Conservation (phyloP, 1,140 invertebrate species). For the Cataglyphis hispanica region DNA sequence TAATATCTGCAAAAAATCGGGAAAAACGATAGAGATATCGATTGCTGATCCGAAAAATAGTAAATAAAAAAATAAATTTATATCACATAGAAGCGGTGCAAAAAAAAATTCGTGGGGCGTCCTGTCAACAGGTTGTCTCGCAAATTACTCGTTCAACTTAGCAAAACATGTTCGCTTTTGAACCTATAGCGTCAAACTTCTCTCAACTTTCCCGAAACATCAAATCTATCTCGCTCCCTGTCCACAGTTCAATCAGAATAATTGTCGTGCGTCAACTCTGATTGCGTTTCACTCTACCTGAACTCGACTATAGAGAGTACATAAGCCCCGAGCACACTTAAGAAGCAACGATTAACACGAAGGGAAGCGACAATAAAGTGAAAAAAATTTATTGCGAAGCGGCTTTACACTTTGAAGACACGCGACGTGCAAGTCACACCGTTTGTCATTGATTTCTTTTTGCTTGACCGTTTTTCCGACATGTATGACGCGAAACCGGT, state of each 20-base stretch:
- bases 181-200: constrained; percentile 15
- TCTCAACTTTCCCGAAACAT: constrained; percentile 39
- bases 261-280: constrained; percentile 35
- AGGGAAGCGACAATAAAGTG: not conserved
- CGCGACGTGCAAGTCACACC: not conserved
- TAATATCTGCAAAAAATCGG: not conserved
- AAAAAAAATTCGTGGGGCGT: constrained; percentile 1
- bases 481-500: not conserved
- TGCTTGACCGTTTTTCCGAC: not conserved
- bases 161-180: not conserved
- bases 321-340: constrained; percentile 13
- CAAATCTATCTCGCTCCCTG: not conserved
- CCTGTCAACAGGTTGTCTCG: constrained; percentile 8
- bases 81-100: not conserved
- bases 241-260: constrained; percentile 45
- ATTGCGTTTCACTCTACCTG: not conserved
- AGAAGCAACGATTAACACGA: constrained; percentile 25
- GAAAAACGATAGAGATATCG: not conserved
- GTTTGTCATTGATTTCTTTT: constrained; percentile 1
- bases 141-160: not conserved
- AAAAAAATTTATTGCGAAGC: constrained; percentile 6
- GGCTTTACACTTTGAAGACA: constrained; percentile 15
- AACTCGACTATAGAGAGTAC: constrained; percentile 6
- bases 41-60: not conserved
- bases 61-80: not conserved